Evolutionary conservation across 2,797 vertebrate genomes (phyloP), one percentile per base, ranked within the genome.

Genomic region (Siniperca undulata): DNA sequence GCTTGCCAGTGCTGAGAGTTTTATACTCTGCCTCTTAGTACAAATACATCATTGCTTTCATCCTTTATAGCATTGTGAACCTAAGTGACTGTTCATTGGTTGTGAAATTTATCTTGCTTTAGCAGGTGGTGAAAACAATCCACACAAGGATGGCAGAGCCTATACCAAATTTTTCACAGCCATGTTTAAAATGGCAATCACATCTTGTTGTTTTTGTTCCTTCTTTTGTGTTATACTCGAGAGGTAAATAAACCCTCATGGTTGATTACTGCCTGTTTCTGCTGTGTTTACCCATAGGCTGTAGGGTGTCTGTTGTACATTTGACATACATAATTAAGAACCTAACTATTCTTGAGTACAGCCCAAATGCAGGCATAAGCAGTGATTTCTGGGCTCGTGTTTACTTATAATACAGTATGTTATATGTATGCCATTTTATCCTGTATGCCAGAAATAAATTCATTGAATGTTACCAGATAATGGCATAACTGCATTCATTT

Each of bases 71-170:
- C 78, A 78, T 78, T 90, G 88, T 85, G 87, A 91, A 81, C 59
- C 86, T 83, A 83, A 88, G 86, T 81, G 88, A 80, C 84, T 84
- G 77, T 74, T 88, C 80, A 78, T 87, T 89, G 84, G 86, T 85
- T 83, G 73, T 77, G 82, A 87, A 86, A 88, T 91, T 86, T 92
- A 94, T 94, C 93, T 92, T 75, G 64, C 85, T 88, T 84, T 79
- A 84, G 90, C 93, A 94, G 92, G 86, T 87, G 91, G 81, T 40
- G 70, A 77, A 60, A 80, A 80, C 71, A 91, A 88, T 90, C 83
- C 72, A 48, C 88, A 60, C 46, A 52, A 75, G 90, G 74, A 82
- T 73, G 77, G 76, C 80, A 74, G 68, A 71, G 84, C 77, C 53
- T 82, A 59, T 68, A 87, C 59, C 72, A 19, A 19, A 78, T 90